phyloP scores from a whole-genome alignment of 2,888 invertebrate genomes.

The Galeopsomyia nigrocyanea region DNA sequence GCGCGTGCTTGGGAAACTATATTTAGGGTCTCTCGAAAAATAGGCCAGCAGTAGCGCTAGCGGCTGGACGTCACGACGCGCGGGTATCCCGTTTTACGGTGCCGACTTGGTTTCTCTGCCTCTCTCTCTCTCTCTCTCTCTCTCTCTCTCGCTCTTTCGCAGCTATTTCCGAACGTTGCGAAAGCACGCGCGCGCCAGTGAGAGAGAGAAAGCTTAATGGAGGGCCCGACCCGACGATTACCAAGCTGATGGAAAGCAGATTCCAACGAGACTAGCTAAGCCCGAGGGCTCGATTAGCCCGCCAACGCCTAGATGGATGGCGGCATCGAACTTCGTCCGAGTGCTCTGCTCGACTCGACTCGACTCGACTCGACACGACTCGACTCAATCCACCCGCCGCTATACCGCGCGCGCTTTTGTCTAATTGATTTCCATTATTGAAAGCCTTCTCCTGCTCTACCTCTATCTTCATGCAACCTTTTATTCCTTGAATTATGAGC shows the following conservation, averaged over 20 bases:
- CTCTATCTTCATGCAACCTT: too few species aligned
- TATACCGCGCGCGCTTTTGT: neutral
- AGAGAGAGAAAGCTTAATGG: constrained; percentile 19
- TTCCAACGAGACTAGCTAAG: neutral
- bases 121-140: constrained; percentile 3
- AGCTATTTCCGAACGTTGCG: constrained; percentile 64
- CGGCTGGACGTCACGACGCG: constrained; percentile 58
- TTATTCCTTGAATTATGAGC: too few species aligned
- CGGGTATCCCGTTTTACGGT: constrained; percentile 48
- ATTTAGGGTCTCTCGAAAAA: constrained; percentile 63
- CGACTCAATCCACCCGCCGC: too few species aligned
- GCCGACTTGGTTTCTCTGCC: constrained; percentile 13
- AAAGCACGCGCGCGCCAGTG: constrained; percentile 46
- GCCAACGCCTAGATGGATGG: neutral
- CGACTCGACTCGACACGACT: too few species aligned
- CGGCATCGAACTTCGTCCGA: too few species aligned
- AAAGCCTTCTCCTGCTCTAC: too few species aligned
- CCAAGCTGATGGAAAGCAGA: constrained; percentile 35
- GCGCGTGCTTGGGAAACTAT: constrained; percentile 52
- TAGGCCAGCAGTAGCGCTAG: constrained; percentile 65
- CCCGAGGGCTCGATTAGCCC: constrained; percentile 13
- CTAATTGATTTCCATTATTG: constrained; percentile 28
- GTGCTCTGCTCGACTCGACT: too few species aligned
- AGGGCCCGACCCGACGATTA: constrained; percentile 41
- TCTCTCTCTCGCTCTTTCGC: constrained; percentile 59